Conservation (phyloP, 2,797 vertebrate species). For the Dendrocincla tyrannina region DNA sequence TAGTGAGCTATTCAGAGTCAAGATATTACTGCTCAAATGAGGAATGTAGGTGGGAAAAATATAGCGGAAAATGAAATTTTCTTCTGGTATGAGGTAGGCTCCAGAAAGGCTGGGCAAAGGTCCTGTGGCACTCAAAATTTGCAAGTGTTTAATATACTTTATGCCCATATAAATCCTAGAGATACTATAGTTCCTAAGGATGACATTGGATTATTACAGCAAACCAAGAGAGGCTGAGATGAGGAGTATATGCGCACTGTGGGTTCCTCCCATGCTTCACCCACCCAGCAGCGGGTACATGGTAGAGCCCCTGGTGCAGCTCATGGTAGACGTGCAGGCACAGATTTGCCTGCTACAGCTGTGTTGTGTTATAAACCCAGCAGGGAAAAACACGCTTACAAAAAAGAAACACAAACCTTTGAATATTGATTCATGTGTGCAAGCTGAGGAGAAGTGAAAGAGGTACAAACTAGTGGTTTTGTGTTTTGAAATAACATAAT, state of each 20-base stretch:
- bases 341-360: not conserved
- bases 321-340: not conserved
- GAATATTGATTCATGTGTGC: not conserved
- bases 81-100: not conserved
- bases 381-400: rapidly evolving
- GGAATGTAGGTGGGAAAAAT: not conserved
- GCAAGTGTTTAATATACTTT: not conserved
- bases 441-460: not conserved
- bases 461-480: not conserved
- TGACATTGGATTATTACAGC: not conserved
- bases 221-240: not conserved
- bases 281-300: rapidly evolving
- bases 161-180: not conserved
- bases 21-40: not conserved
- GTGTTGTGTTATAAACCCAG: not conserved
- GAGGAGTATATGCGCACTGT: not conserved
- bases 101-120: not conserved
- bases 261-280: not conserved
- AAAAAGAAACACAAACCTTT: not conserved
- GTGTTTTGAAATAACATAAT: not conserved
- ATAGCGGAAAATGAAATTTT: not conserved
- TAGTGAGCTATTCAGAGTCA: not conserved
- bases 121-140: not conserved
- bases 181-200: not conserved
- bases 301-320: not conserved